Evolutionary conservation across 2,888 invertebrate species (phyloP), one percentile per base, ranked within the genome.

Genomic region (Drosophila paramelanica): DNA sequence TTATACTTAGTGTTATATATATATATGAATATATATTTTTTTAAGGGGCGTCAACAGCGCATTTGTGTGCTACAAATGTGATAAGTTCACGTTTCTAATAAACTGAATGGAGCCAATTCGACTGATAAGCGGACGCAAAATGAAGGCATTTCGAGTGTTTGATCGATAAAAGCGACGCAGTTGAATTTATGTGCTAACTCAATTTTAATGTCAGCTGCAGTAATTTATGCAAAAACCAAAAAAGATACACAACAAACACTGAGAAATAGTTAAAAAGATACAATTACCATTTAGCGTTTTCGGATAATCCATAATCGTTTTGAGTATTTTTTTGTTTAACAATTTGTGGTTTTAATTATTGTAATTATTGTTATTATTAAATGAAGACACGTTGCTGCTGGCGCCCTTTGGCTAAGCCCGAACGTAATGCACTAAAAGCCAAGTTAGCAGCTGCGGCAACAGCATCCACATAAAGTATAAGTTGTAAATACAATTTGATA

Each of bases 201-300:
- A 66, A 67, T 70, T 60, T 59, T 56, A 73, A 65, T 69, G 61
- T 25, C 51, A 59, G 38, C 39, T 62, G 69, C 64, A 67, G 64
- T 82, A 69, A 83, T 68, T 71, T 72, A 64, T 72, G 49, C 65
- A 55, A 42, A 50, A 31, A 46, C 3, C 36, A 43, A 38, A 38
- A 49, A 2, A 36, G 17, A 60, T 13, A 57, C n/a, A 55, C 41
- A 57, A 25, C 23, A 39, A 13, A 17, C 17, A 17, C 17, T 17
- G 27, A 7, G 11, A 33, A 3, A 10, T 17, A 42, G 8, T 39
- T 20, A 20, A 8, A 46, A 20, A 8, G 36, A n/a, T 27, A 20
- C 10, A 57, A 75, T 91, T 91, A 91, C 91, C 91, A 80, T 89
- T 87, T 50, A 90, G 68, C 42, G 85, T 70, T 79, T 91, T 91